These are phyloP conservation scores for Odocoileus virginianus DNA, from an alignment of 2,113 vertebrate species.

Conservation along the genomic window DNA sequence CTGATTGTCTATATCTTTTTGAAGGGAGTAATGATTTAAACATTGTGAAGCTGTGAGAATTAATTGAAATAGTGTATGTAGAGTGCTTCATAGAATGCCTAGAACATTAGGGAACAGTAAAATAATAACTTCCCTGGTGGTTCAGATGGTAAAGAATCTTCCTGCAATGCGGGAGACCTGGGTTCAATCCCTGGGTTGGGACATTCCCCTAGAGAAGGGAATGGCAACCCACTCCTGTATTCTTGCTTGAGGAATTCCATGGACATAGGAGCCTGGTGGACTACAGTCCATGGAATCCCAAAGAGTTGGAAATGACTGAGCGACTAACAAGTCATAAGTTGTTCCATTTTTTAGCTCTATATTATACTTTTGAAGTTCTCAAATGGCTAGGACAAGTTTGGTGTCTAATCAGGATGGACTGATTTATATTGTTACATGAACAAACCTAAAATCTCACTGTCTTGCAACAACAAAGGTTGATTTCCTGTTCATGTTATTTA, in stretches of 20 bases:
- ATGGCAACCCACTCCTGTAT: background rate
- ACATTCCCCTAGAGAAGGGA: background rate
- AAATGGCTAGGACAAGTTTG: background rate
- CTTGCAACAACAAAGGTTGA: background rate
- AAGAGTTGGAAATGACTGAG: background rate
- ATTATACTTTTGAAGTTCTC: background rate
- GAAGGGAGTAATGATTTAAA: background rate
- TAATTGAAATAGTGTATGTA: background rate
- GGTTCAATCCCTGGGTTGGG: background rate
- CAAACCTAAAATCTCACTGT: background rate
- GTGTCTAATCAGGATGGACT: background rate
- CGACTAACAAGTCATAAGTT: background rate
- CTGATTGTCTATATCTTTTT: background rate
- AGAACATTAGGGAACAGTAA: background rate
- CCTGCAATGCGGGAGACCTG: background rate
- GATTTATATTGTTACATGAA: background rate
- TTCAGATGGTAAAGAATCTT: background rate
- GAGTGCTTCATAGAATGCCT: background rate
- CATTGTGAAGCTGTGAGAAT: background rate
- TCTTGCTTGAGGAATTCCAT: background rate
- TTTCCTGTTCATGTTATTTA: background rate
- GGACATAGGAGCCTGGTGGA: background rate
- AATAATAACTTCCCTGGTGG: background rate
- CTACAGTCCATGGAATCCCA: background rate
- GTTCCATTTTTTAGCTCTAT: background rate